Evolutionary conservation across 2,113 vertebrate species (phyloP).

Genomic region (Equus przewalskii): DNA sequence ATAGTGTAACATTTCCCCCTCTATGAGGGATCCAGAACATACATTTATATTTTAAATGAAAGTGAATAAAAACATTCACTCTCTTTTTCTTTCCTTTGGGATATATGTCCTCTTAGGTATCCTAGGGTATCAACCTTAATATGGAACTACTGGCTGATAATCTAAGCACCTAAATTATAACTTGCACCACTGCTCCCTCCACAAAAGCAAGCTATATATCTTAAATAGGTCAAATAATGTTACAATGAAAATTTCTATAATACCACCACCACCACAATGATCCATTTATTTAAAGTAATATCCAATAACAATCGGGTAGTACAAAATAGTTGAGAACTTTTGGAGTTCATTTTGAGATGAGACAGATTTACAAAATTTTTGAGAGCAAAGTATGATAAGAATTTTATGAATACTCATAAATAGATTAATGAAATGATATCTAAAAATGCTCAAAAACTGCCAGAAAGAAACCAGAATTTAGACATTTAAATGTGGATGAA

Average conservation of each 20-base stretch:
- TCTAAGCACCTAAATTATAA: slow-evolving; percentile 39
- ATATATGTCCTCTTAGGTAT: background rate
- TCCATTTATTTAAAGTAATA: slow-evolving; percentile 22
- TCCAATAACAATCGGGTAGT: background rate
- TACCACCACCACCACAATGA: background rate
- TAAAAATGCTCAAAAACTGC: slow-evolving; percentile 54
- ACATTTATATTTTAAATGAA: slow-evolving; percentile 39
- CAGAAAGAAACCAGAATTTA: slow-evolving; percentile 53
- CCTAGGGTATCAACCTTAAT: background rate
- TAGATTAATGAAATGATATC: slow-evolving; percentile 49
- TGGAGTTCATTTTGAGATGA: slow-evolving; percentile 38
- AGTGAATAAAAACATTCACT: background rate
- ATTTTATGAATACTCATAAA: slow-evolving; percentile 51
- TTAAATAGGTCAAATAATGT: slow-evolving; percentile 33
- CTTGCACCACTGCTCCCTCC: background rate
- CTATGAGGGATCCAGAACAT: background rate
- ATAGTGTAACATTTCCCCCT: slow-evolving; percentile 31
- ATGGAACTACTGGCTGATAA: slow-evolving; percentile 38
- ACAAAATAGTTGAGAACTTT: background rate
- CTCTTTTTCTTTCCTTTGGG: slow-evolving; percentile 4
- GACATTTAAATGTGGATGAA: slow-evolving; percentile 33
- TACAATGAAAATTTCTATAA: slow-evolving; percentile 36
- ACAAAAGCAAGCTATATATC: slow-evolving; percentile 5
- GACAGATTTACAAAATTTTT: slow-evolving; percentile 13
- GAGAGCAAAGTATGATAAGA: slow-evolving; percentile 1